A percentile compares a stretch with the other conserved stretches of the same genome.
These are phyloP conservation scores for Tachysurus fulvidraco DNA, from an alignment of 2,113 vertebrate species.

Conservation along the genomic window DNA sequence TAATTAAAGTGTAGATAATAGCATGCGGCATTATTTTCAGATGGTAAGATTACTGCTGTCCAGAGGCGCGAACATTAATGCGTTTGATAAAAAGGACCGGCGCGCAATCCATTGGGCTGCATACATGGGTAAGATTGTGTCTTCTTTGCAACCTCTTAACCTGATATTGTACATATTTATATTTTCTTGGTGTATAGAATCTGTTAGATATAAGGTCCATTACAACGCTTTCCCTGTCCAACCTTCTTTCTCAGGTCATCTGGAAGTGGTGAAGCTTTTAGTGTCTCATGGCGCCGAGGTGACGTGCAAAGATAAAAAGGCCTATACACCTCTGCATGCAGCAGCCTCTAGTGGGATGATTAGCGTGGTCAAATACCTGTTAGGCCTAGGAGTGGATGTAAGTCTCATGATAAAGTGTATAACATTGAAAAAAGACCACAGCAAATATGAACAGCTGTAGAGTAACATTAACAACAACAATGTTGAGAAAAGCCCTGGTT, in stretches of 20 bases:
- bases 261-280: conserved; percentile 94
- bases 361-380: conserved; percentile 93
- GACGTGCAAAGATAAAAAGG: conserved; percentile 96
- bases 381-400: conserved; percentile 95
- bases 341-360: conserved; percentile 98
- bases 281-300: conserved; percentile 94
- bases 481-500: not conserved
- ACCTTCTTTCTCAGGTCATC: conserved; percentile 79
- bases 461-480: not conserved
- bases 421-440: not conserved
- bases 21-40: conserved; percentile 62
- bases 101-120: conserved; percentile 98
- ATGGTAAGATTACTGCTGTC: conserved; percentile 96
- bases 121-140: conserved; percentile 87
- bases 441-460: not conserved
- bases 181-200: not conserved
- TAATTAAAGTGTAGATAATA: not conserved
- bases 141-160: not conserved
- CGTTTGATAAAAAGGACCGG: conserved; percentile 99
- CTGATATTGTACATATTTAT: not conserved
- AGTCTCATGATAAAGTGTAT: conserved; percentile 61
- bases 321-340: conserved; percentile 92
- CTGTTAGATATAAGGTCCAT: too few relatives aligned
- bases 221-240: not conserved
- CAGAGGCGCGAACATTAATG: conserved; percentile 98